A percentile compares a stretch with the other conserved stretches of the same genome.
Evolutionary conservation across 2,888 invertebrate species (phyloP).

Genomic region (Philonicus albiceps): DNA sequence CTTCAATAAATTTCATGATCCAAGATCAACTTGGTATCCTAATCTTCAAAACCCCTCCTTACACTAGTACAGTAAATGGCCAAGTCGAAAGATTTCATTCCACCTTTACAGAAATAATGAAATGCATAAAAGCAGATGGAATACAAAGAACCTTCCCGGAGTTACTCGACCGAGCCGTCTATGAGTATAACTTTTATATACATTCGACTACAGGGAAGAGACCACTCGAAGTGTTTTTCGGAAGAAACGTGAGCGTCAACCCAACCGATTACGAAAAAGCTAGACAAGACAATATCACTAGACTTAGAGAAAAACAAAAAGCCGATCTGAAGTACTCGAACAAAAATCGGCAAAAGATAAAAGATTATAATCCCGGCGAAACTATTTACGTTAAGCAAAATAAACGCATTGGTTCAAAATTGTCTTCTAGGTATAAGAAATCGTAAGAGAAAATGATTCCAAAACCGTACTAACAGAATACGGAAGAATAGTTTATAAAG

Average conservation of each 20-base stretch:
- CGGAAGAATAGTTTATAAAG: background rate
- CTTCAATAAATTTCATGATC: no score
- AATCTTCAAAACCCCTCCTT: no score
- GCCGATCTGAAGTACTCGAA: background rate
- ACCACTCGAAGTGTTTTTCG: constrained; percentile 46
- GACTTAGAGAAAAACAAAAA: background rate
- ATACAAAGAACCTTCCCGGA: no score
- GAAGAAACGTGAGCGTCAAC: no score
- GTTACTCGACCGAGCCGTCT: constrained; percentile 40
- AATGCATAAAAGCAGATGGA: no score
- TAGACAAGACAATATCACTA: background rate
- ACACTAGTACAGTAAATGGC: no score
- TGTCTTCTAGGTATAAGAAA: background rate
- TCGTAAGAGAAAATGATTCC: background rate
- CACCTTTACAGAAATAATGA: no score
- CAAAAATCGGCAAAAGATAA: background rate
- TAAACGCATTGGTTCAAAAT: no score
- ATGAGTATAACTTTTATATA: constrained; percentile 44
- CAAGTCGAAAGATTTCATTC: no score
- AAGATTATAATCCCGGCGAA: background rate
- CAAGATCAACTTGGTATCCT: no score
- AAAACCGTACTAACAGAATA: background rate
- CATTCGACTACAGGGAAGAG: constrained; percentile 42
- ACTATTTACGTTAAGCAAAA: background rate
- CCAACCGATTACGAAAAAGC: constrained; percentile 7